These are phyloP conservation scores for Steinernema scapterisci DNA, from an alignment of 2,888 invertebrate genomes.

Conservation along the genomic window DNA sequence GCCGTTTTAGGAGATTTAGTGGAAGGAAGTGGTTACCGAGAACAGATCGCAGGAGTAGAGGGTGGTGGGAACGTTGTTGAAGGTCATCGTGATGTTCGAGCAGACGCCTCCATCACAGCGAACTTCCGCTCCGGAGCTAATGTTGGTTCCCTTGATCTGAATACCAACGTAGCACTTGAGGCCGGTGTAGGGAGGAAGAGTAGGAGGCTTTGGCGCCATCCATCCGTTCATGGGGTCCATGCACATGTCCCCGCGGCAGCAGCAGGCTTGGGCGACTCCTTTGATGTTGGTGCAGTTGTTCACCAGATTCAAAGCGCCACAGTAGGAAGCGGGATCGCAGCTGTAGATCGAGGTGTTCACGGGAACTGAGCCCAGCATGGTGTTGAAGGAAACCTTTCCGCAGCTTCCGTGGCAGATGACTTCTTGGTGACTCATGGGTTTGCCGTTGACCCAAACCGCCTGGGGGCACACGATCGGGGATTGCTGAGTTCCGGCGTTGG, in stretches of 20 bases:
- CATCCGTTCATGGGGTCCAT: slow-evolving; percentile 4
- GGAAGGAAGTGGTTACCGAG: background rate
- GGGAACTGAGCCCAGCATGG: background rate
- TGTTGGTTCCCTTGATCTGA: background rate
- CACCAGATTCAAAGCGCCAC: background rate
- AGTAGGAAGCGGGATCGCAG: background rate
- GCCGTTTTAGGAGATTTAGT: background rate
- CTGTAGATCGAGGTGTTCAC: background rate
- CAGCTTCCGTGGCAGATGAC: background rate
- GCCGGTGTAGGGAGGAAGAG: background rate
- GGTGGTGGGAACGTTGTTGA: background rate
- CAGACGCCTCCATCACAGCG: slow-evolving; percentile 2
- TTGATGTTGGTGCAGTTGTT: background rate
- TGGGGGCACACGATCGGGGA: slow-evolving; percentile 24
- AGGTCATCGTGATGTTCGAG: background rate
- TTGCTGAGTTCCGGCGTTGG: background rate
- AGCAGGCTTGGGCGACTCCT: slow-evolving; percentile 1
- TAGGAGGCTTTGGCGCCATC: background rate
- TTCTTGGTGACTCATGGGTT: background rate
- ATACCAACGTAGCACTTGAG: slow-evolving; percentile 31
- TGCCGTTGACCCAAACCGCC: slow-evolving; percentile 25
- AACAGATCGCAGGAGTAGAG: background rate
- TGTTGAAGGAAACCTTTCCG: background rate
- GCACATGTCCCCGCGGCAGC: slow-evolving; percentile 8
- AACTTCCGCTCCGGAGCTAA: slow-evolving; percentile 7